Conservation (phyloP, 2,113 vertebrate genomes). For the Syngnathus scovelli region DNA sequence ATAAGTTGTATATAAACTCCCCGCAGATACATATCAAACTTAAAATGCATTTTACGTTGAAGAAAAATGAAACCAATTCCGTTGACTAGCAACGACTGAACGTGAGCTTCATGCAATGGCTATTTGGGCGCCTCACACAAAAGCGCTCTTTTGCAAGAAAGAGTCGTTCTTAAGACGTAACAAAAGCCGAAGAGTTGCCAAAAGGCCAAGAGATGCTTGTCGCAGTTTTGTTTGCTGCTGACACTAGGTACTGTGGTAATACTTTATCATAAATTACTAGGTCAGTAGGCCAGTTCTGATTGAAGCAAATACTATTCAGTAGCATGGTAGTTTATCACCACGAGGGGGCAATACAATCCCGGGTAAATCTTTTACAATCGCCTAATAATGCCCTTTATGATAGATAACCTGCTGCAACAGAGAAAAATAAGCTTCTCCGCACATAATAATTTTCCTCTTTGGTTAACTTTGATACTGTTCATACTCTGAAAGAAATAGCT, state of each 20-base stretch:
- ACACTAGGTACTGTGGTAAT: background rate
- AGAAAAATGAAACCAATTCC: slow-evolving; percentile 13
- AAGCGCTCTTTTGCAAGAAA: slow-evolving; percentile 50
- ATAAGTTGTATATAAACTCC: background rate
- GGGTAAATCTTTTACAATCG: background rate
- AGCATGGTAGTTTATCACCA: background rate
- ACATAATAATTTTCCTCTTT: background rate
- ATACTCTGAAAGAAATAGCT: too few species aligned
- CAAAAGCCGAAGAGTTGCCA: slow-evolving; percentile 25
- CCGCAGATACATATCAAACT: background rate
- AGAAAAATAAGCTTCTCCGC: background rate
- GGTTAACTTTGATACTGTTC: too few species aligned
- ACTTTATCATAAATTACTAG: background rate
- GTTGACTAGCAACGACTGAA: background rate
- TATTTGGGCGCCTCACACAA: slow-evolving; percentile 51
- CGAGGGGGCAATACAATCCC: background rate
- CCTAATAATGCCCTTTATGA: too few species aligned
- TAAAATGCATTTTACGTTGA: slow-evolving; percentile 32
- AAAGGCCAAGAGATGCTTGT: background rate
- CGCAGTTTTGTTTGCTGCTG: background rate
- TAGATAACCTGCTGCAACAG: background rate
- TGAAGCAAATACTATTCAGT: background rate
- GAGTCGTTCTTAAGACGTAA: slow-evolving; percentile 2
- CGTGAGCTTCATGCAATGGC: slow-evolving; percentile 1
- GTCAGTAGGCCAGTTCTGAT: background rate